These are phyloP conservation scores for Redunca redunca DNA, from an alignment of 2,113 vertebrate species.

Conservation along the genomic window DNA sequence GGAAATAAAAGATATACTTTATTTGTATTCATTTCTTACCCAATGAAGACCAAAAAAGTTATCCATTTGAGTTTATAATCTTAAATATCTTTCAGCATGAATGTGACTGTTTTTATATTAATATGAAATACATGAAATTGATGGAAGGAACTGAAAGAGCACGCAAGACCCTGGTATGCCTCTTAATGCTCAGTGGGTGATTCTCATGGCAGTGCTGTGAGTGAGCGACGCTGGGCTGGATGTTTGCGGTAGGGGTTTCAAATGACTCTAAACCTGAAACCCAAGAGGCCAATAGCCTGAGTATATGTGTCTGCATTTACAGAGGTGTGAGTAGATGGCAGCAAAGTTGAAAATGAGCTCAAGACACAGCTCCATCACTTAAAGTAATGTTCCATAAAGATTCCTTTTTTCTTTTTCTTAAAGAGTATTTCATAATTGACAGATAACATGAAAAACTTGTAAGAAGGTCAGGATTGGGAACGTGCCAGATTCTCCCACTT, in stretches of 20 bases:
- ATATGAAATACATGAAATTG: neutral
- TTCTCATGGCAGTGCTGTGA: neutral
- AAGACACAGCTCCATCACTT: neutral
- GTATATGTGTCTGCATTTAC: neutral
- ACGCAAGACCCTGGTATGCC: neutral
- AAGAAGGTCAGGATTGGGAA: neutral
- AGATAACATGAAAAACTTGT: neutral
- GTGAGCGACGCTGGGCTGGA: neutral
- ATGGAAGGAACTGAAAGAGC: neutral
- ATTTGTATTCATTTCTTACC: slow-evolving; percentile 11
- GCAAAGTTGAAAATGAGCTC: neutral
- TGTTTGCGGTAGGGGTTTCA: neutral
- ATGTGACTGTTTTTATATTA: neutral
- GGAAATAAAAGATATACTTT: neutral
- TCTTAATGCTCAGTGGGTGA: neutral
- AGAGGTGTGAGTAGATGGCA: neutral
- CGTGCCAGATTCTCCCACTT: neutral
- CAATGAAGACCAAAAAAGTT: neutral
- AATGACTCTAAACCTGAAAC: neutral
- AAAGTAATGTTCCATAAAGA: neutral
- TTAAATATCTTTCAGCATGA: neutral
- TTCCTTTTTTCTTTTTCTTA: neutral
- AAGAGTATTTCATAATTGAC: neutral
- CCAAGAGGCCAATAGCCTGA: neutral
- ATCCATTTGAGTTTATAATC: neutral